Percentiles rank a stretch among this genome's conserved stretches.
Evolutionary conservation across 2,113 vertebrate species (phyloP).

Genomic region (Syngnathus typhle): DNA sequence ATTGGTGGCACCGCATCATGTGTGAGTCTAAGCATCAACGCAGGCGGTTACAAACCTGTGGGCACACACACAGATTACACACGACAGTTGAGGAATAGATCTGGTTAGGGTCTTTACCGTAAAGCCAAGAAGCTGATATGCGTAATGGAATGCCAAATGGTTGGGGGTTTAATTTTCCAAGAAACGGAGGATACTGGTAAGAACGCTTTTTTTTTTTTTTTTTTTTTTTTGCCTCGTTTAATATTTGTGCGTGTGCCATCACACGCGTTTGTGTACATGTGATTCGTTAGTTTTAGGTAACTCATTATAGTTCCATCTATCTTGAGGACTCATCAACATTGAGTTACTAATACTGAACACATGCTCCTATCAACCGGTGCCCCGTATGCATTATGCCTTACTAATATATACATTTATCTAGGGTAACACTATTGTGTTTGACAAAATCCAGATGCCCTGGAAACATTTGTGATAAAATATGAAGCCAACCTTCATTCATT

Average conservation of each 20-base stretch:
- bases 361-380: background rate
- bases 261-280: background rate
- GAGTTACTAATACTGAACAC: background rate
- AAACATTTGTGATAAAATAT: background rate
- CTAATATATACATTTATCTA: no score
- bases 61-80: conserved; percentile 5
- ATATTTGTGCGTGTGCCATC: background rate
- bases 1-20: conserved; percentile 17
- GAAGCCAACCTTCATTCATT: background rate
- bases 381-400: no score
- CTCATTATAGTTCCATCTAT: background rate
- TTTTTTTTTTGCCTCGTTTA: background rate
- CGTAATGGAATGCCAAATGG: conserved; percentile 42
- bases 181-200: conserved; percentile 44
- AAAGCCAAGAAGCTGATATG: background rate
- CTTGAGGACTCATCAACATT: background rate
- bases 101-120: background rate
- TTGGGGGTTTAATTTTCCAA: conserved; percentile 2
- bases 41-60: conserved; percentile 16
- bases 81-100: conserved; percentile 12
- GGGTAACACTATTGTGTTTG: no score
- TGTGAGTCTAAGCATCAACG: conserved; percentile 43
- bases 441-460: background rate
- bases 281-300: background rate
- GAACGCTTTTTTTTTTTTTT: conserved; percentile 8